Percentiles rank a stretch among this genome's conserved stretches.
Evolutionary conservation across 2,113 vertebrate species (phyloP).

Genomic region (Corythaixoides concolor): DNA sequence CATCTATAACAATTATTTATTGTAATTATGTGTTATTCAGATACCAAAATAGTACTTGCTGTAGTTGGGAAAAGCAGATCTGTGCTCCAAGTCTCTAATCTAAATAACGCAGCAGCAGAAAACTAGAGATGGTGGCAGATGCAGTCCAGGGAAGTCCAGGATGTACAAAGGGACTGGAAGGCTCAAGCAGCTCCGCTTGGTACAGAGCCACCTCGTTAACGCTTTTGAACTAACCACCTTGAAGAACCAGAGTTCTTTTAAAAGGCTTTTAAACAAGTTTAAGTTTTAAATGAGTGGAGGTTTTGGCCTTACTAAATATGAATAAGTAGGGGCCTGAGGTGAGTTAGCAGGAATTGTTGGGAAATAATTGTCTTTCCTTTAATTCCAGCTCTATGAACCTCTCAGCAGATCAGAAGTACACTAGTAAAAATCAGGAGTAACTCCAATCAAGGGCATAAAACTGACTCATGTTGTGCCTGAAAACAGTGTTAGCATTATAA

Average conservation of each 20-base stretch:
- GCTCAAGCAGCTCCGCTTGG: not conserved
- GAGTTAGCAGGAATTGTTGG: not conserved
- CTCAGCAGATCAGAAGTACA: not conserved
- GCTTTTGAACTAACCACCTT: not conserved
- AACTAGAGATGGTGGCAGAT: not conserved
- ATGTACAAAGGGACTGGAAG: not conserved
- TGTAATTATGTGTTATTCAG: not conserved
- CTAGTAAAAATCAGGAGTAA: not conserved
- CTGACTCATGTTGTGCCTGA: not conserved
- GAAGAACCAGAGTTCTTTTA: not conserved
- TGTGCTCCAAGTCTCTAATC: not conserved
- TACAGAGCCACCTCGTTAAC: not conserved
- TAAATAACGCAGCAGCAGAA: not conserved
- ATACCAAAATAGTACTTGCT: not conserved
- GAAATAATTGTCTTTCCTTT: not conserved
- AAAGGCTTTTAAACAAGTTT: not conserved
- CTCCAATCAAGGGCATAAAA: not conserved
- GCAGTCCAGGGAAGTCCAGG: not conserved
- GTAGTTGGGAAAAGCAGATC: not conserved
- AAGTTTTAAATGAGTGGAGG: not conserved
- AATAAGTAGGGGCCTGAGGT: not conserved
- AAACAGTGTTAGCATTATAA: not conserved
- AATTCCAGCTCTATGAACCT: not conserved
- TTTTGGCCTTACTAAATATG: not conserved
- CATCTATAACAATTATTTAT: not conserved